A percentile compares a stretch with the other conserved stretches of the same genome.
Conservation (phyloP, 2,797 vertebrate genomes). For the Anabas testudineus region DNA sequence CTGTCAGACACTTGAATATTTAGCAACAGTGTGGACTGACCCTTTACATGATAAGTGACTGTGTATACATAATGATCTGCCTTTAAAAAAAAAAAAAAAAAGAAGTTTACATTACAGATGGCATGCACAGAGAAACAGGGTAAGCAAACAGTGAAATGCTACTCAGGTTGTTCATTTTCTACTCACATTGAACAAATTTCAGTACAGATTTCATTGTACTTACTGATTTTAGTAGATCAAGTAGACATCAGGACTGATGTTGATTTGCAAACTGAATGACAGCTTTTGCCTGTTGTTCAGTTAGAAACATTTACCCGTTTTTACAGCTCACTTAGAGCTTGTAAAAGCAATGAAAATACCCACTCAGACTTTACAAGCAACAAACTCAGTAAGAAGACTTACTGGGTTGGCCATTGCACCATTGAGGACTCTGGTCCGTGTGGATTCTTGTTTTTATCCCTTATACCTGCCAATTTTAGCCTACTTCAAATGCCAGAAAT, state of each 20-base stretch:
- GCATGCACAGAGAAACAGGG: neutral
- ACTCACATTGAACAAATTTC: too few species aligned
- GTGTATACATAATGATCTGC: conserved; percentile 2
- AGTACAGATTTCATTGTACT: too few species aligned
- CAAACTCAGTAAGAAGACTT: neutral
- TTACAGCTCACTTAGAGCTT: neutral
- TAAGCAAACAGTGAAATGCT: neutral
- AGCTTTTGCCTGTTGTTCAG: neutral
- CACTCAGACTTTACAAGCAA: neutral
- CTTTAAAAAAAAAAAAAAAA: neutral
- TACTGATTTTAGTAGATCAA: too few species aligned
- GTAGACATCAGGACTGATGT: conserved; percentile 19
- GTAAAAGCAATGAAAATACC: conserved; percentile 2
- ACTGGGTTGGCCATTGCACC: too few species aligned
- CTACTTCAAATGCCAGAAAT: too few species aligned
- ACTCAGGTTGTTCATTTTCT: neutral
- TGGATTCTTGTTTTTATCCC: too few species aligned
- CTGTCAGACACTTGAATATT: conserved; percentile 5
- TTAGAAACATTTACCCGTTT: conserved; percentile 20
- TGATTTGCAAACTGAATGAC: too few species aligned
- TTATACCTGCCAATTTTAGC: too few species aligned
- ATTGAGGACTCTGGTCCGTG: too few species aligned
- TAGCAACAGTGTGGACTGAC: neutral
- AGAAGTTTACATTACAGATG: neutral
- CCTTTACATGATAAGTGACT: conserved; percentile 1